Evolutionary conservation across 2,888 invertebrate genomes (phyloP).

Genomic region (Athalia circularis): DNA sequence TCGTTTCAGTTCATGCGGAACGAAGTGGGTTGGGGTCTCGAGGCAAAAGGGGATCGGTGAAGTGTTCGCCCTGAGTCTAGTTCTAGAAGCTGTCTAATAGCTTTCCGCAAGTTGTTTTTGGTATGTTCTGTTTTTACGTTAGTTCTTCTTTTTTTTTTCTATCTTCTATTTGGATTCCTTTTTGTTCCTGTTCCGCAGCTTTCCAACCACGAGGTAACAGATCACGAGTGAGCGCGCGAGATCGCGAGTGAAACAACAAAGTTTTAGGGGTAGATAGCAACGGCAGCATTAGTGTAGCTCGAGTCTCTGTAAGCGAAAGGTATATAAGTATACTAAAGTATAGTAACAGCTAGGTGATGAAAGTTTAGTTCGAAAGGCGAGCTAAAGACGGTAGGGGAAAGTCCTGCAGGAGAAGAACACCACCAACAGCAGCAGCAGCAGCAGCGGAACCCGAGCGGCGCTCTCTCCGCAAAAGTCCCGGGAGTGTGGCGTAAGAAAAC

Average conservation of each 20-base stretch:
- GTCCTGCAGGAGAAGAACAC: background rate
- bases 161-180: background rate
- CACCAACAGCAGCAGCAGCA: no score
- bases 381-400: conserved; percentile 6
- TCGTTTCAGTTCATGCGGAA: conserved; percentile 3
- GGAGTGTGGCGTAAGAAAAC: conserved; percentile 51
- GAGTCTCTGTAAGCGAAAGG: no score
- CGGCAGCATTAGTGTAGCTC: background rate
- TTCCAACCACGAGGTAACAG: conserved; percentile 29
- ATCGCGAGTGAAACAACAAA: conserved; percentile 32
- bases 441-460: no score
- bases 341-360: conserved; percentile 11
- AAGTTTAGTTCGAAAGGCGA: conserved; percentile 7
- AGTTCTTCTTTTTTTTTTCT: conserved; percentile 1
- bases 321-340: no score
- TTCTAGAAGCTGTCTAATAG: conserved; percentile 39
- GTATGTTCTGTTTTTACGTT: background rate
- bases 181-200: background rate
- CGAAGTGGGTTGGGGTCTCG: background rate
- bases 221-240: conserved; percentile 24
- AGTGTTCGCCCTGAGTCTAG: conserved; percentile 16
- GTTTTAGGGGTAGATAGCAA: conserved; percentile 22
- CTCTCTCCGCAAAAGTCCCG: background rate
- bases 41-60: background rate
- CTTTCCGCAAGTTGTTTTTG: conserved; percentile 6